Evolutionary conservation across 2,113 vertebrate species (phyloP), one percentile per base, ranked within the genome.

Genomic region (Nerophis lumbriciformis): DNA sequence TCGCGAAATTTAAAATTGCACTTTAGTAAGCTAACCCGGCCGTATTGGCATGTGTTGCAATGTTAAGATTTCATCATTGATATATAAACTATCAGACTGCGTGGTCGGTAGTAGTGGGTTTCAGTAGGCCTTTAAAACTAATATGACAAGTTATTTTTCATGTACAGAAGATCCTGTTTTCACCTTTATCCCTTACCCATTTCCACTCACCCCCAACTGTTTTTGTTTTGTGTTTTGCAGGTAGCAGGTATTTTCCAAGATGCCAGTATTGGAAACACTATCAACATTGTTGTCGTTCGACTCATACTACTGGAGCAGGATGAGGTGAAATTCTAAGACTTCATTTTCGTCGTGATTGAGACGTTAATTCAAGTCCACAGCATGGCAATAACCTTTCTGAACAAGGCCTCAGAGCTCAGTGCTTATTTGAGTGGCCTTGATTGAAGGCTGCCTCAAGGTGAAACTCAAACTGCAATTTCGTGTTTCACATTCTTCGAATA

Each of bases 251-350:
- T 99, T 58, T 99, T 92, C 86, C 90, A 88, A 15, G 93, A 98
- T 8, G 84, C 95, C 78, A 98, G 92, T 81, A 95, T 99, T 1
- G 97, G 97, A 69, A 99, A 99, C 69, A 89, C 94, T 45, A 91
- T 99, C 85, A 94, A 98, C 80, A 92, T 99, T 1, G 94, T 92
- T 1, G 83, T 99, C 0, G 97, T 99, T 80, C 91, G 95, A 2
- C 91, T 99, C 59, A 85, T 99, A 69, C 83, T 98, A 53, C 87
- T 97, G 81, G 95, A 98, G 76, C 79, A 92, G 0, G 94, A 99
- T 0, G 94, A 97, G 95, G 97, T 98, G 79, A 91, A 74, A 13
- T 2, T 4, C 4, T 10, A 5, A 28, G 37, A 8, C 49, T 8
- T 52, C 1, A 15, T 48, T 61, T 50, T 35, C n/a, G 44, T 14